A percentile compares a stretch with the other conserved stretches of the same genome.
Conservation (phyloP, 2,888 invertebrate species). For the Brachypalpus laphriformis region DNA sequence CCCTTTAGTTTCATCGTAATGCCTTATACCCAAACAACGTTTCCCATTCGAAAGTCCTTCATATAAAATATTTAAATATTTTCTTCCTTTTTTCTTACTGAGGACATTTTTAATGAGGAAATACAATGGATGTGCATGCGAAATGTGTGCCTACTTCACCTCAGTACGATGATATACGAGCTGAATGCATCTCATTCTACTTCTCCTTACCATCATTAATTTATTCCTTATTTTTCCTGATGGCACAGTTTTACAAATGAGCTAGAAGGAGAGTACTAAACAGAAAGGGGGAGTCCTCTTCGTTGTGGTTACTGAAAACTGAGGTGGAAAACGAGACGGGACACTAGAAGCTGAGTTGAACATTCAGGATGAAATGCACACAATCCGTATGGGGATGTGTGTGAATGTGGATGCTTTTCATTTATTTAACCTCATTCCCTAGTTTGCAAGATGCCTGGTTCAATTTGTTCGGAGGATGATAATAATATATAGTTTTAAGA, state of each 20-base stretch:
- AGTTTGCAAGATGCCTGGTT: neutral
- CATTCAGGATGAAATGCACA: slow-evolving; percentile 43
- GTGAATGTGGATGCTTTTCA: slow-evolving; percentile 18
- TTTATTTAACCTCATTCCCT: slow-evolving; percentile 41
- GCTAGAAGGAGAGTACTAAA: neutral
- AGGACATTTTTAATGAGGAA: slow-evolving; percentile 63
- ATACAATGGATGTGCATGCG: slow-evolving; percentile 37
- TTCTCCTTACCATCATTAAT: slow-evolving; percentile 42
- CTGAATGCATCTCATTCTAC: slow-evolving; percentile 30
- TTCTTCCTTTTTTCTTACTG: slow-evolving; percentile 24
- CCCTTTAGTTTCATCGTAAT: too few relatives aligned
- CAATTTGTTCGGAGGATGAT: neutral
- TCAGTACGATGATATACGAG: slow-evolving; percentile 12
- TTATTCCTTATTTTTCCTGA: slow-evolving; percentile 43
- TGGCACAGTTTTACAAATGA: slow-evolving; percentile 46
- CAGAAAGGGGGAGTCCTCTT: neutral
- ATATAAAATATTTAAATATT: slow-evolving; percentile 49
- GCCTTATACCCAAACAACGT: slow-evolving; percentile 1
- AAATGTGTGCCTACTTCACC: slow-evolving; percentile 43
- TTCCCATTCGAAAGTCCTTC: slow-evolving; percentile 25
- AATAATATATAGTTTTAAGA: too few relatives aligned
- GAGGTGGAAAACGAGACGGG: slow-evolving; percentile 3
- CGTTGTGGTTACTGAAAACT: slow-evolving; percentile 38
- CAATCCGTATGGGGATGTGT: neutral
- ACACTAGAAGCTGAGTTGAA: slow-evolving; percentile 46